These are phyloP conservation scores for Eilema griseolum DNA, from an alignment of 2,888 invertebrate genomes.

Conservation along the genomic window DNA sequence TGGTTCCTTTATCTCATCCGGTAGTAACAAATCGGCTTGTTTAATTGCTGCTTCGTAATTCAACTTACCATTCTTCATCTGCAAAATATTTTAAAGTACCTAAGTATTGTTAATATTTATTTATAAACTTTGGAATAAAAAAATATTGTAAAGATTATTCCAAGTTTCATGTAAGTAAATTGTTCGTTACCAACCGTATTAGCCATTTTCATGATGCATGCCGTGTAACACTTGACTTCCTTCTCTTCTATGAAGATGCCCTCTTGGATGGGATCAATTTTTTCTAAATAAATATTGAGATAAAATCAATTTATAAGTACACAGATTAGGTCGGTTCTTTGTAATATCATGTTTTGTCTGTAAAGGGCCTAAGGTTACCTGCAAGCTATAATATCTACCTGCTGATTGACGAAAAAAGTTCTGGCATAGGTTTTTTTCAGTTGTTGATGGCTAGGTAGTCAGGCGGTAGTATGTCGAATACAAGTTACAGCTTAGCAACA, in stretches of 20 bases:
- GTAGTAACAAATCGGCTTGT: slow-evolving; percentile 81
- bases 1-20: slow-evolving; percentile 77
- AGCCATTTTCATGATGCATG: slow-evolving; percentile 84
- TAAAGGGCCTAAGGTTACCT: neutral
- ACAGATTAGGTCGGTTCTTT: neutral
- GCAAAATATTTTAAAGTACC: neutral
- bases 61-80: slow-evolving; percentile 85
- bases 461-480: too few species aligned
- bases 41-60: slow-evolving; percentile 80
- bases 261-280: slow-evolving; percentile 73
- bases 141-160: neutral
- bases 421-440: too few species aligned
- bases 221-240: slow-evolving; percentile 82
- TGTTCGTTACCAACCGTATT: slow-evolving; percentile 69
- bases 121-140: too few species aligned
- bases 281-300: slow-evolving; percentile 59
- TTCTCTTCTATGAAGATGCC: slow-evolving; percentile 80
- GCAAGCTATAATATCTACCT: neutral
- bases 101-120: neutral
- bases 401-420: neutral
- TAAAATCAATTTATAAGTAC: neutral
- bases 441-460: too few species aligned
- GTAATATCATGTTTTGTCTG: neutral
- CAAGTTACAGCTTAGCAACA: neutral
- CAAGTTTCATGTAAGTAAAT: neutral